These are phyloP conservation scores for Drosophila cardini DNA, from an alignment of 1,140 invertebrate genomes.

Conservation along the genomic window DNA sequence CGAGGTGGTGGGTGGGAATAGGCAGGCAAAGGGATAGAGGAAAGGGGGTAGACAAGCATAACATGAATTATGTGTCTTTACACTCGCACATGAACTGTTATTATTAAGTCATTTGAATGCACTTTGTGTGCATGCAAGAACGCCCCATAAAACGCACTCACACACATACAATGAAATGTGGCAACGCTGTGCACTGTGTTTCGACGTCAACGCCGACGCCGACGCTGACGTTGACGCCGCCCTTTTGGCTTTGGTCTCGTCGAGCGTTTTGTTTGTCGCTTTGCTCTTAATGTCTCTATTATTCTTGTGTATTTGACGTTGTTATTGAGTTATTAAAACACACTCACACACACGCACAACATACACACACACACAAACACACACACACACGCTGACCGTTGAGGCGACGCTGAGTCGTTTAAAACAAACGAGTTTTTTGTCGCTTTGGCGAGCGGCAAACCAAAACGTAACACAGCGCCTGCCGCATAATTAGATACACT, in stretches of 20 bases:
- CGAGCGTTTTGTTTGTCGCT: conserved; percentile 59
- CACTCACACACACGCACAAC: conserved; percentile 44
- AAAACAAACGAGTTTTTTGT: conserved; percentile 72
- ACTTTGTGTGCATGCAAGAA: conserved; percentile 58
- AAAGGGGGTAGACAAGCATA: conserved; percentile 5
- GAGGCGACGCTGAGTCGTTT: conserved; percentile 42
- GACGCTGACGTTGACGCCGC: conserved; percentile 15
- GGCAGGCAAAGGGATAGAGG: background rate
- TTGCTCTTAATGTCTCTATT: conserved; percentile 79
- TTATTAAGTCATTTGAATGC: conserved; percentile 83
- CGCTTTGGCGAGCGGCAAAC: conserved; percentile 23
- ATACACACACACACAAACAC: conserved; percentile 6
- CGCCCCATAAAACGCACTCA: conserved; percentile 45
- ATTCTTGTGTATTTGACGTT: conserved; percentile 78
- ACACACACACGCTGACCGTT: conserved; percentile 40
- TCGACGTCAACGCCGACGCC: background rate
- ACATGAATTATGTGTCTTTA: conserved; percentile 59
- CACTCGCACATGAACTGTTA: conserved; percentile 53
- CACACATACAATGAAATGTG: conserved; percentile 11
- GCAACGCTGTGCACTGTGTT: background rate
- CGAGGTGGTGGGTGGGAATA: background rate
- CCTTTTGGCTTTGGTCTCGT: conserved; percentile 31
- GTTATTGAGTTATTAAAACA: conserved; percentile 79
- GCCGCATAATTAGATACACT: conserved; percentile 79
- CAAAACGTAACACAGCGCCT: conserved; percentile 69